Base-by-base conservation (phyloP, 2,797 vertebrate species). In the Thaleichthys pacificus region DNA sequence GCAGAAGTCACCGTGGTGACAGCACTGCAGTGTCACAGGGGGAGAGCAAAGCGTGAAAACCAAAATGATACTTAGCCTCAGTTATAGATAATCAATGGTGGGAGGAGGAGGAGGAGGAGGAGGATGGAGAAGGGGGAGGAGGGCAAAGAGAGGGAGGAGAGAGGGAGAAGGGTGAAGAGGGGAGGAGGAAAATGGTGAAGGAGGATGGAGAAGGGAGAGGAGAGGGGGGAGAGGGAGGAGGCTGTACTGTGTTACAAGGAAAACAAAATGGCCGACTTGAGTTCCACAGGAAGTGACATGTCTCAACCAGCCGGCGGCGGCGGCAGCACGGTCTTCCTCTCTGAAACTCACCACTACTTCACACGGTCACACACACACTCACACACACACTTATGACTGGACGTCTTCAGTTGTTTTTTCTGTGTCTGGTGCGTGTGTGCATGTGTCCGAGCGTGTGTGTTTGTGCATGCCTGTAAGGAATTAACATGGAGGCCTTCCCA, bases 241-340 rank as follows among this genome's bases (percentile, higher is more conserved):
- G 9, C 61, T 62, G 9, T 19, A 22, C 62, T 82, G 57, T 38
- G 60, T 80, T 74, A 87, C 71, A 71, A 75, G 61, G 72, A 79
- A 71, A 85, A 82, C 80, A 80, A 88, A 82, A 85, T 80, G 76
- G 73, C 89, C 86, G 79, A 75, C 58, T 84, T 91, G 83, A 78
- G 80, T 90, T 85, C 60, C 63, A 75, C 79, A 85, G 80, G 76
- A 73, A 73, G 70, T 76, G 88, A 91, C 76, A 86, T 68, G 77
- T 82, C 80, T 87, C 78, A 78, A 88, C 80, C 87, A 89, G 72
- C 12, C 66, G 81, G 70, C 81, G 72, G 73, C 77, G 78, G 60
- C 74, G 24, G 32, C 42, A 11, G 42, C 11, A 14, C 42, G 11
- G 12, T 47, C 42, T 47, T 47, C 42, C 3, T 47, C 12, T 47